Percentiles rank a stretch among this genome's conserved stretches.
Conservation (phyloP, 1,140 invertebrate species). For the Halictus rubicundus region DNA sequence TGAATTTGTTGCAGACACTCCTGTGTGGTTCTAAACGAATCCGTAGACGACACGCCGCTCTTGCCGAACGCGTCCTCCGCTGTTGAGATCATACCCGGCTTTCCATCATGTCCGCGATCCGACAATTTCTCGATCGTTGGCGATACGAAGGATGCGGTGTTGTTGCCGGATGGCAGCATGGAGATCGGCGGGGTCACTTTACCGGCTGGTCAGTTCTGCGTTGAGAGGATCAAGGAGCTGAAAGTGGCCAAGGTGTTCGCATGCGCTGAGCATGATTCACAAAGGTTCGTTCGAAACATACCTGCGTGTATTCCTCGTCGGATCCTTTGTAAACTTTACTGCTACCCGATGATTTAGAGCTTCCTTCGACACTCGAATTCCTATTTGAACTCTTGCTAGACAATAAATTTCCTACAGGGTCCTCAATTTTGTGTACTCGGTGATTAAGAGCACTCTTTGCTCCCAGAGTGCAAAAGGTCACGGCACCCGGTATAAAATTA, state of each 20-base stretch:
- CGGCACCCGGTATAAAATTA: no score
- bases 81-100: conserved; percentile 76
- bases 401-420: no score
- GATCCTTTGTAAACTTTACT: no score
- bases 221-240: conserved; percentile 82
- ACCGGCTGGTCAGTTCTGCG: conserved; percentile 82
- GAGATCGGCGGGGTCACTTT: conserved; percentile 79
- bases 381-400: no score
- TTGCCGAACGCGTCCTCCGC: conserved; percentile 67
- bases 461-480: no score
- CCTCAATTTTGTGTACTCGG: no score
- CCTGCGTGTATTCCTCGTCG: no score
- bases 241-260: conserved; percentile 82
- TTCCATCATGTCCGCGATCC: conserved; percentile 79
- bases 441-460: no score
- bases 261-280: conserved; percentile 81
- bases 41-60: conserved; percentile 72
- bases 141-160: conserved; percentile 75
- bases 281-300: conserved; percentile 65
- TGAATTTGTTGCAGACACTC: conserved; percentile 70
- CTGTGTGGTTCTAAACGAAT: conserved; percentile 73
- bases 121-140: conserved; percentile 80
- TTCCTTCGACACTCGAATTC: no score
- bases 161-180: conserved; percentile 78
- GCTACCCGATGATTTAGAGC: no score